These are phyloP conservation scores for Puma concolor DNA, from an alignment of 2,113 vertebrate species.

Conservation along the genomic window DNA sequence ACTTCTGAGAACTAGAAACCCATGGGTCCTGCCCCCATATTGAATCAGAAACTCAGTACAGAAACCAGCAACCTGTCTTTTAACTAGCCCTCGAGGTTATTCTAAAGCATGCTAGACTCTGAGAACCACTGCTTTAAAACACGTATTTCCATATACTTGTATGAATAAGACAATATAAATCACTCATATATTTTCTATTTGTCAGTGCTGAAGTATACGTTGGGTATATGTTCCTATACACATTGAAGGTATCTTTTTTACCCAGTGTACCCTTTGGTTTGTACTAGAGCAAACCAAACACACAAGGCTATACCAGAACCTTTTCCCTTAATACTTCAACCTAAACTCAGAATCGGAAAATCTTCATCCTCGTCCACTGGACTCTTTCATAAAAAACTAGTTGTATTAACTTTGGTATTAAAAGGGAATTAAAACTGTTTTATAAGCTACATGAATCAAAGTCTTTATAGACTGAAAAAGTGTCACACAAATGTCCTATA, in stretches of 20 bases:
- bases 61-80: not conserved
- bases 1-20: not conserved
- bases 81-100: not conserved
- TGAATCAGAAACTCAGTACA: not conserved
- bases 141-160: not conserved
- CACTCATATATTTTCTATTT: not conserved
- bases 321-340: not conserved
- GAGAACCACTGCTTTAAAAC: not conserved
- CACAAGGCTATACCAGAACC: not conserved
- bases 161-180: not conserved
- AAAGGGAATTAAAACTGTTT: not conserved
- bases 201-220: not conserved
- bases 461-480: not conserved
- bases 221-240: not conserved
- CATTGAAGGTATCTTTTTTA: not conserved
- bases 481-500: not conserved
- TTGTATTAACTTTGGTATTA: not conserved
- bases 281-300: not conserved
- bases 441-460: not conserved
- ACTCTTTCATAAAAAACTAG: not conserved
- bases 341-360: not conserved
- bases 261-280: not conserved
- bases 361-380: not conserved
- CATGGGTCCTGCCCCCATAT: accelerated
- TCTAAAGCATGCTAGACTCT: not conserved